Base-by-base conservation (phyloP, 2,113 vertebrate genomes). In the Casuarius casuarius region DNA sequence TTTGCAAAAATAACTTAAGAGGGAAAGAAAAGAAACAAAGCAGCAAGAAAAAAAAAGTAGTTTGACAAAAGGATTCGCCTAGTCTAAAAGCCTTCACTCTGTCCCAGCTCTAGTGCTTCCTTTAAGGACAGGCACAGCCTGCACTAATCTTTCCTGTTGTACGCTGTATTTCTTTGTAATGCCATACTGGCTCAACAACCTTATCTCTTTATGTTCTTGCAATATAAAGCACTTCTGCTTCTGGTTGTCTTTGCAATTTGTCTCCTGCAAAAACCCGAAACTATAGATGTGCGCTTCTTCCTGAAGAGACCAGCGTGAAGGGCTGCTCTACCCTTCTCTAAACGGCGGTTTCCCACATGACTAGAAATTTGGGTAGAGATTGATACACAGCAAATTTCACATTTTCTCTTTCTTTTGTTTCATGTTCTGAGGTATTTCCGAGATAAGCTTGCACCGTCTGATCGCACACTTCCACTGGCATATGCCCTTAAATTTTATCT, bases 11-110 rank as follows among this genome's bases (percentile, higher is more conserved):
- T 8, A 18, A 13, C 23, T 52, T 52, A 1, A 20, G 9, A 3
- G 59, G 19, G 22, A n/a, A 33, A 22, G 46, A 26, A 8, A 62
- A 5, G 1, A 66, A 59, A 42, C 2, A 82, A 75, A 75, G 1
- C 2, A 74, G 12, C 19, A 66, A 48, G 9, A 7, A 21, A 7
- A 52, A 65, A 3, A 42, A 46, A 8, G 0, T 3, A 3, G 1
- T 16, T 80, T 52, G 19, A 76, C 0, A 2, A 9, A 19, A 90
- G 3, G 3, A 74, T 70, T 93, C 49, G 49, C 16, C 10, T 67
- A 42, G 14, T 5, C 18, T 86, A 38, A 13, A 84, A 74, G 35
- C 38, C 33, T 90, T 84, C 49, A 25, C 29, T 61, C 67, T 33
- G 3, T 73, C 38, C 49, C 61, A 28, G 18, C 8, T 70, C 56